Conservation (phyloP, 2,113 vertebrate genomes). For the Tringa solitaria region DNA sequence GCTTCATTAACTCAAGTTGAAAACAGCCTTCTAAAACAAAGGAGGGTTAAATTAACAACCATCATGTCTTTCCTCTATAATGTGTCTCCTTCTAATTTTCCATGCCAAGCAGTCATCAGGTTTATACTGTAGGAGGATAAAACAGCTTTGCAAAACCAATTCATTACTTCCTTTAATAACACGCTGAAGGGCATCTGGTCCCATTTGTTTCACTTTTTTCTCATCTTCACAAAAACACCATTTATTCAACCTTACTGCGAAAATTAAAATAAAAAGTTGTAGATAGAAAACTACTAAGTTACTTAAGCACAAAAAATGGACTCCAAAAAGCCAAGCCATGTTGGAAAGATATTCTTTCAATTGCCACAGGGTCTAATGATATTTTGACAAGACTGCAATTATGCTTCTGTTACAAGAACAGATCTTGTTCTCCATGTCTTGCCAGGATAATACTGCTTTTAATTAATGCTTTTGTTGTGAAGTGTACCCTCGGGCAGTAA, state of each 20-base stretch:
- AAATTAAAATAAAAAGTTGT: neutral
- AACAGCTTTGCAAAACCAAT: neutral
- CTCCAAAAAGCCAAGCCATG: neutral
- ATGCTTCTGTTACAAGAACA: constrained; percentile 39
- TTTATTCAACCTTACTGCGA: neutral
- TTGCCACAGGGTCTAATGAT: constrained; percentile 32
- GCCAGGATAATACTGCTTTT: constrained; percentile 42
- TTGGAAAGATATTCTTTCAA: neutral
- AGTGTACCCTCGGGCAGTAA: constrained; percentile 16
- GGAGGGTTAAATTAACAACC: neutral
- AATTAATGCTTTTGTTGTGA: constrained; percentile 63
- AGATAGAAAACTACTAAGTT: neutral
- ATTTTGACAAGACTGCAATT: constrained; percentile 62
- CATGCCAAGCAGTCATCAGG: neutral
- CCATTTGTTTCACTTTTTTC: neutral
- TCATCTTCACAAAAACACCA: neutral
- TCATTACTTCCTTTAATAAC: neutral
- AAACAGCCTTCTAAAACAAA: neutral
- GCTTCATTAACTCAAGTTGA: neutral
- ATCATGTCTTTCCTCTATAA: neutral
- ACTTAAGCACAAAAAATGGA: neutral
- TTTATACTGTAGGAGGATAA: neutral
- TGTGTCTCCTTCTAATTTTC: neutral
- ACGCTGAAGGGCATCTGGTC: neutral
- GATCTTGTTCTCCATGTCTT: constrained; percentile 26